These are phyloP conservation scores for Hypanus sabinus DNA, from an alignment of 2,113 vertebrate genomes.

Conservation along the genomic window DNA sequence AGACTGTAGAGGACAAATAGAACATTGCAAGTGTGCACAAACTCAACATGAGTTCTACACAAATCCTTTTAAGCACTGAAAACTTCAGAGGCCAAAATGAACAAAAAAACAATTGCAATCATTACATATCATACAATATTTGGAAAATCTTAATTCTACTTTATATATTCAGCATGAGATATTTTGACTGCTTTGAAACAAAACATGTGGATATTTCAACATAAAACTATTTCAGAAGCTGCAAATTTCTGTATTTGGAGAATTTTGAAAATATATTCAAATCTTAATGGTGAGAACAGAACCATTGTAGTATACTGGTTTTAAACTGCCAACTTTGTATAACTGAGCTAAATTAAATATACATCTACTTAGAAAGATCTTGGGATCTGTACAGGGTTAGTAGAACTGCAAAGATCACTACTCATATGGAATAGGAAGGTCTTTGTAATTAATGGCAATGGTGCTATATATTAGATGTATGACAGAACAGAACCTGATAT, in stretches of 20 bases:
- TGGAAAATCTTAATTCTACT: slow-evolving; percentile 24
- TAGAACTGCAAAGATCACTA: not conserved
- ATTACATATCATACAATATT: slow-evolving; percentile 1
- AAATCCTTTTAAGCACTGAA: slow-evolving; percentile 26
- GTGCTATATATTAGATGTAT: not conserved
- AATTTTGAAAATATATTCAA: not conserved
- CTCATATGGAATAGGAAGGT: not conserved
- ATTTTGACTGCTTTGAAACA: slow-evolving; percentile 3
- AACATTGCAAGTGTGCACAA: not conserved
- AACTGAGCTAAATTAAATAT: slow-evolving; percentile 31
- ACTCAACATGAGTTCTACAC: slow-evolving; percentile 6
- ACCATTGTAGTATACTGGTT: not conserved
- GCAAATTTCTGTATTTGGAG: slow-evolving; percentile 18
- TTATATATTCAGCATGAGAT: slow-evolving; percentile 26
- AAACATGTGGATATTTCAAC: not conserved
- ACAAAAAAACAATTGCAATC: slow-evolving; percentile 26
- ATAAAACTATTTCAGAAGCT: slow-evolving; percentile 26
- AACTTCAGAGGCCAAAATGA: slow-evolving; percentile 25
- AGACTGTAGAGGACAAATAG: not conserved
- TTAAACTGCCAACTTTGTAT: not conserved
- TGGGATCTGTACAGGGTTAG: not conserved
- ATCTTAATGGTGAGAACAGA: slow-evolving; percentile 5
- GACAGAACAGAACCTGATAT: not conserved
- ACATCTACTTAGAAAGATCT: slow-evolving; percentile 27
- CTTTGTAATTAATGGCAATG: slow-evolving; percentile 21